phyloP scores from a whole-genome alignment of 2,888 invertebrate species.

The Synanthedon vespiformis region DNA sequence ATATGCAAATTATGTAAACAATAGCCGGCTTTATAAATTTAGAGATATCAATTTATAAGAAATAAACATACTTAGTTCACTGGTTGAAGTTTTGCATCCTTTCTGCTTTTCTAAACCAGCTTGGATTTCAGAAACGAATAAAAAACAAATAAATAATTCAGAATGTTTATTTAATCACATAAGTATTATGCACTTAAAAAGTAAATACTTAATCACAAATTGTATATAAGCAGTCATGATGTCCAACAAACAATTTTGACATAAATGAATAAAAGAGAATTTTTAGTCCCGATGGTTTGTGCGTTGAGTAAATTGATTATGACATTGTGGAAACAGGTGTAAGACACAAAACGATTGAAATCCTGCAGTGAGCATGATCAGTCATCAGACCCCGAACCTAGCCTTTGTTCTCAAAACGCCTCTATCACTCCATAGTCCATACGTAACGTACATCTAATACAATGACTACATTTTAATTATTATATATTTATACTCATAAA shows the following conservation, averaged over 20 bases:
- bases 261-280: not conserved
- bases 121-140: not conserved
- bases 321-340: no score
- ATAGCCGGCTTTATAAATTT: no score
- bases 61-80: no score
- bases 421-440: no score
- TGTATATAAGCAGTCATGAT: slow-evolving; percentile 46
- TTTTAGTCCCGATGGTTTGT: not conserved
- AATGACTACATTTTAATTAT: slow-evolving; percentile 48
- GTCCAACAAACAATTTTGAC: slow-evolving; percentile 20
- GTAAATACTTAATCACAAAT: slow-evolving; percentile 30
- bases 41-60: no score
- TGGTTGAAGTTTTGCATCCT: no score
- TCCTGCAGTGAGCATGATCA: no score
- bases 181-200: slow-evolving; percentile 21
- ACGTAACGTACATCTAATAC: slow-evolving; percentile 23
- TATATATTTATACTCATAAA: slow-evolving; percentile 1
- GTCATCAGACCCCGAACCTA: no score
- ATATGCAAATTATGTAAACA: no score
- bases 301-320: not conserved
- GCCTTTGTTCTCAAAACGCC: no score
- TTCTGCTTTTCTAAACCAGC: no score
- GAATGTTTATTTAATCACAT: slow-evolving; percentile 52
- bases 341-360: no score
- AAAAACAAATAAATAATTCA: slow-evolving; percentile 3